Evolutionary conservation across 92 coral and sea anemone species (phyloP).

Genomic region (Paragorgia papillata): DNA sequence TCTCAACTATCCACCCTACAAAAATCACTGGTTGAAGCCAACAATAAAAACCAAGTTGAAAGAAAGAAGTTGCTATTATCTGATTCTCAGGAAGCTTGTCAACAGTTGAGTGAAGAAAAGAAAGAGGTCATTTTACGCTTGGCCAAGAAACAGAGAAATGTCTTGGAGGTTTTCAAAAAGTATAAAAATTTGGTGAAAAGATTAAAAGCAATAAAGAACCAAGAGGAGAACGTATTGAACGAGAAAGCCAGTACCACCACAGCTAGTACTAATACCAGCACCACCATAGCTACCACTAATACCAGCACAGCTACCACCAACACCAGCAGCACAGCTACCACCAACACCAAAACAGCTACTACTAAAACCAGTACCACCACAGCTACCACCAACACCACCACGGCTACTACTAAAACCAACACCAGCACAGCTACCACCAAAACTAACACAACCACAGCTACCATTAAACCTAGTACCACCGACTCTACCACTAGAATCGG

Average conservation of each 20-base stretch:
- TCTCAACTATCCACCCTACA: conserved; percentile 8
- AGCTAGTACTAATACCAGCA: no score
- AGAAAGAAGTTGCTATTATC: conserved; percentile 16
- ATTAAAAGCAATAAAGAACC: conserved; percentile 16
- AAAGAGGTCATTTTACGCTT: not conserved
- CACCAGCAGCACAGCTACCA: no score
- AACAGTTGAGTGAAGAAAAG: conserved; percentile 18
- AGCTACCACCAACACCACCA: no score
- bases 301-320: no score
- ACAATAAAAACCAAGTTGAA: conserved; percentile 15
- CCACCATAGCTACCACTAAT: no score
- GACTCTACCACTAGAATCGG: no score
- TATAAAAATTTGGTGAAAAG: conserved; percentile 23
- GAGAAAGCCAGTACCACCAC: not conserved
- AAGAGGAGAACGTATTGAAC: not conserved
- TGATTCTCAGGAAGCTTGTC: not conserved
- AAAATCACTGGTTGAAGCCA: conserved; percentile 14
- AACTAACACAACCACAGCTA: no score
- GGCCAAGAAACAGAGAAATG: conserved; percentile 16
- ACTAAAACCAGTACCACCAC: no score
- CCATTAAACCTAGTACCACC: no score
- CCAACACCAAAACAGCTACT: no score
- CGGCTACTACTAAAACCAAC: no score
- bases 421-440: no score
- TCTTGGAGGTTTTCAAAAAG: conserved; percentile 23